These are phyloP conservation scores for Lagocephalus sceleratus DNA, from an alignment of 2,797 vertebrate species.

Conservation along the genomic window DNA sequence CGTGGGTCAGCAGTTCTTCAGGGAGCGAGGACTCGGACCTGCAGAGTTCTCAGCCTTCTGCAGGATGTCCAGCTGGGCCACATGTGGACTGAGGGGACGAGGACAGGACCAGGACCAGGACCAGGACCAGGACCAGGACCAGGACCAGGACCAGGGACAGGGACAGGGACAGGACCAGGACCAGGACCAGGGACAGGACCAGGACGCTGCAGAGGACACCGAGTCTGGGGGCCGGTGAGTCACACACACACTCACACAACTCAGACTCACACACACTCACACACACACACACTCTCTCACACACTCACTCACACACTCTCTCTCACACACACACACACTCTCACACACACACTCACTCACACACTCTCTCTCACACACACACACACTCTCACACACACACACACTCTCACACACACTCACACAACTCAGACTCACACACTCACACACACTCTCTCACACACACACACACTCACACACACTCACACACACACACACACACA, in stretches of 20 bases:
- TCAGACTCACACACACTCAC: background rate
- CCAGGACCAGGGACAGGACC: background rate
- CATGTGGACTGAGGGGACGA: constrained; percentile 80
- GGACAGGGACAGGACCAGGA: constrained; percentile 70
- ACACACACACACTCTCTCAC: background rate
- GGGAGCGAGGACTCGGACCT: constrained; percentile 79
- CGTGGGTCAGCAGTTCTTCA: constrained; percentile 89
- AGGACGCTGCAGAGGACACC: background rate
- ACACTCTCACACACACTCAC: too few species aligned
- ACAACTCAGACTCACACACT: background rate
- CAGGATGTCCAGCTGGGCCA: constrained; percentile 98
- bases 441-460: too few species aligned
- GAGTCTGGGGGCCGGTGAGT: constrained; percentile 71
- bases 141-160: constrained; percentile 43
- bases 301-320: too few species aligned
- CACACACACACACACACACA: too few species aligned
- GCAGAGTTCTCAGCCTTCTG: constrained; percentile 87
- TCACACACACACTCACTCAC: background rate
- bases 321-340: too few species aligned
- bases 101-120: constrained; percentile 22
- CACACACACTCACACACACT: too few species aligned
- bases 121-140: background rate
- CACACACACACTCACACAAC: background rate
- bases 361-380: too few species aligned
- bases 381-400: too few species aligned